Base-by-base conservation (phyloP, 2,113 vertebrate species). In the Ammodytes marinus region DNA sequence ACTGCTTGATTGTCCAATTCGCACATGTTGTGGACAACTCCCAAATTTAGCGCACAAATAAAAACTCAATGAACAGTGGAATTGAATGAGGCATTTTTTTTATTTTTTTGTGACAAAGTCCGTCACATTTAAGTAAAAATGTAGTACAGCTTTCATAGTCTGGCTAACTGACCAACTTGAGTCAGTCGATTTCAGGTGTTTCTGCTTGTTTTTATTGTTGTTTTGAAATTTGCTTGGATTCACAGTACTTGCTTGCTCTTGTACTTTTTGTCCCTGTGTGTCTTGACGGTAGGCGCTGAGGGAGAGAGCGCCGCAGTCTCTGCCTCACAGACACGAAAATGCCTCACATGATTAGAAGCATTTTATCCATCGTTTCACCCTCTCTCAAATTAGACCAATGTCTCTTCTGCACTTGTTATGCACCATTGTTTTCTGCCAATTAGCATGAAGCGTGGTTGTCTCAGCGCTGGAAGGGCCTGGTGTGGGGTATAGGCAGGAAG, bases 381-480 rank as follows among this genome's bases (percentile, higher is more conserved):
- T 69, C 58, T 88, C 80, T 88, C 68, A 91, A 90, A 89, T 93
- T 84, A 91, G 76, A 82, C 88, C 82, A 68, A 60, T 69, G 39
- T 74, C 80, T 89, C 69, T 52, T 83, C 79, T 88, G 61, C 75
- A 76, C 81, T 92, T 91, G 87, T 91, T 91, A 89, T 89, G 84
- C 84, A 79, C 80, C 72, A 85, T 81, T 15, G 69, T 91, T 86
- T 88, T 90, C 77, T 83, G 74, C 88, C 90, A 94, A 91, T 93
- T 94, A 93, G 86, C 80, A 74, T 75, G 61, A 74, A 85, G 68
- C 40, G 69, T 43, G 50, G 74, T 79, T 74, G 53, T 69, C 42
- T 86, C 60, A 61, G 60, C 9, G 66, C 83, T 86, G 82, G 75
- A 74, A 85, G 84, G 74, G 76, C 64, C 80, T 84, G 85, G 80